phyloP scores from a whole-genome alignment of 2,888 invertebrate species.

The Sthenelais limicola region DNA sequence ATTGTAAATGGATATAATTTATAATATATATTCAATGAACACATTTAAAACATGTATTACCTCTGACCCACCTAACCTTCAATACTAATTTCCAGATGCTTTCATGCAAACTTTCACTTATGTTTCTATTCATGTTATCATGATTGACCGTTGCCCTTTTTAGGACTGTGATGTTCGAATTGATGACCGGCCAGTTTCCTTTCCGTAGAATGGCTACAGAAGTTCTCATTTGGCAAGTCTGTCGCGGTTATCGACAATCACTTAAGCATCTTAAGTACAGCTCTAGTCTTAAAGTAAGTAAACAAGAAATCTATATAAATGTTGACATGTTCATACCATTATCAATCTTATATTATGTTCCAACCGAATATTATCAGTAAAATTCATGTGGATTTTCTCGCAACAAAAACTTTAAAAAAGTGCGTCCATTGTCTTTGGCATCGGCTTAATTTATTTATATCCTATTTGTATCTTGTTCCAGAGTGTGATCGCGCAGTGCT shows the following conservation, averaged over 20 bases:
- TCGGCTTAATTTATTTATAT: not conserved
- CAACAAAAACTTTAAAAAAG: not conserved
- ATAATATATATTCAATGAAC: no score
- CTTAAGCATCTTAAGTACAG: slow-evolving; percentile 64
- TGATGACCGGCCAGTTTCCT: slow-evolving; percentile 94
- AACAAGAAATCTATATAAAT: not conserved
- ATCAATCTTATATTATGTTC: not conserved
- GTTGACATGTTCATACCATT: not conserved
- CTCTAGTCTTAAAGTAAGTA: slow-evolving; percentile 67
- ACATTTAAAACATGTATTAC: no score
- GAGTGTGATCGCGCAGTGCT: slow-evolving; percentile 68
- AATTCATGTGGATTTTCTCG: no score
- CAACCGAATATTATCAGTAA: not conserved
- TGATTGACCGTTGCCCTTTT: slow-evolving; percentile 27
- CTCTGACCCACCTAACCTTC: not conserved
- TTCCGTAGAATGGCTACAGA: slow-evolving; percentile 93
- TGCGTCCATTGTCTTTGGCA: not conserved
- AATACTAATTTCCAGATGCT: not conserved
- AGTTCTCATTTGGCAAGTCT: slow-evolving; percentile 96
- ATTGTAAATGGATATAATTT: no score
- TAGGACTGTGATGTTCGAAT: slow-evolving; percentile 97
- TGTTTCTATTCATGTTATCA: not conserved
- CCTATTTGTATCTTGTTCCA: slow-evolving; percentile 47
- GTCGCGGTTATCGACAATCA: slow-evolving; percentile 79
- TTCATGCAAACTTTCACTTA: no score